Evolutionary conservation across 2,888 invertebrate genomes (phyloP), one percentile per base, ranked within the genome.

Genomic region (Parasteatoda lunata): DNA sequence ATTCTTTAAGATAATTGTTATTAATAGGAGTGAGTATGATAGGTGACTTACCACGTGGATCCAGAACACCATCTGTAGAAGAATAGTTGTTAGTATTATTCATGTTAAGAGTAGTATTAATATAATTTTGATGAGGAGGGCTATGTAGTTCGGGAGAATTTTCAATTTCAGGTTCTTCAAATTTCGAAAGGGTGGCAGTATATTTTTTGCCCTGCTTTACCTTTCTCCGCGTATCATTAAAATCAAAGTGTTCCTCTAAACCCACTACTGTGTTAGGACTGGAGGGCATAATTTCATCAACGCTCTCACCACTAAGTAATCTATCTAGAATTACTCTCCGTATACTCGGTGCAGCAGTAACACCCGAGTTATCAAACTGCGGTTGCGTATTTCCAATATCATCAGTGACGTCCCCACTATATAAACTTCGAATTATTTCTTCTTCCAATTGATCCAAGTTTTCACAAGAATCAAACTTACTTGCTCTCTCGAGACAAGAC

Each of bases 381-480:
- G 65, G 48, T 51, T 51, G 15, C 59, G 9, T 5, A 3, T 68
- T 30, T n/a, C 7, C 7, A 45, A 54, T 47, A 13, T 52, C 54
- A 13, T 54, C 52, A 6, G 5, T 3, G 0, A 13, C 49, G 4
- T 79, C 73, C 0, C 77, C 76, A 15, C 70, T 76, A 49, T 68
- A 77, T 2, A 87, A 48, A 45, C 82, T 87, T 13, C 78, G 68
- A 47, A 87, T 87, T 5, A 87, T 82, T 52, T 87, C 82, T 51
- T 87, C 87, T 59, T 87, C 87, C 4, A 87, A 15, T 48, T 82
- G 87, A 45, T 82, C 81, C 30, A 87, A 77, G 65, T 81, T 87
- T 64, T 87, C 87, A 30, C 87, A 87, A 15, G 87, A 87, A 51
- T 87, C 82, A 15, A 87, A 87, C 47, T 48, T 64, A 45, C 66